Conservation (phyloP, 2,888 invertebrate genomes). For the Troides helena region DNA sequence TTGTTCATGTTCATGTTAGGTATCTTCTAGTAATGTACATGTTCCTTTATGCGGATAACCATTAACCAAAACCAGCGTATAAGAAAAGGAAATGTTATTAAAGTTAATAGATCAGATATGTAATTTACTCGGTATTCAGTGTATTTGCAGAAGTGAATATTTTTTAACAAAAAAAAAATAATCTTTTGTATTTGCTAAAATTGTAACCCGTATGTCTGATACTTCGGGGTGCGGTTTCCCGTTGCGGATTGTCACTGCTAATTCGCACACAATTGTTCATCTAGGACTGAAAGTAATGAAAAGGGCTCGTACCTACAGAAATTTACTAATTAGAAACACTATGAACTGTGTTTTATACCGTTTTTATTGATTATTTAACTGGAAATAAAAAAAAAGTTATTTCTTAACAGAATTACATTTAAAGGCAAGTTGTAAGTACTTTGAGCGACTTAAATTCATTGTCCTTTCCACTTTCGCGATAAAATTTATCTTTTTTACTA, state of each 20-base stretch:
- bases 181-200: not conserved
- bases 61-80: too few relatives aligned
- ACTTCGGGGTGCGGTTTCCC: slow-evolving; percentile 47
- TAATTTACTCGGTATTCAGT: not conserved
- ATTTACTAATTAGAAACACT: slow-evolving; percentile 37
- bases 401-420: not conserved
- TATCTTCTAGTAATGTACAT: too few relatives aligned
- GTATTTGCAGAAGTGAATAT: not conserved
- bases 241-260: slow-evolving; percentile 68
- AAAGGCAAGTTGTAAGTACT: not conserved
- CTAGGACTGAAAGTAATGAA: slow-evolving; percentile 66
- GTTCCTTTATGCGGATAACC: too few relatives aligned
- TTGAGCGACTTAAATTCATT: not conserved
- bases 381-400: not conserved
- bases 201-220: slow-evolving; percentile 47
- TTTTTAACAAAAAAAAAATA: not conserved
- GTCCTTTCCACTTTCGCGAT: not conserved
- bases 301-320: slow-evolving; percentile 57
- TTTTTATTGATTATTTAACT: not conserved
- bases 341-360: not conserved
- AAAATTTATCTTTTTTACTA: too few relatives aligned
- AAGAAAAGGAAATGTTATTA: too few relatives aligned
- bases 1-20: too few relatives aligned
- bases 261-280: slow-evolving; percentile 78
- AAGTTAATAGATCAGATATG: not conserved